These are phyloP conservation scores for Columba guinea DNA, from an alignment of 2,797 vertebrate species.

Conservation along the genomic window DNA sequence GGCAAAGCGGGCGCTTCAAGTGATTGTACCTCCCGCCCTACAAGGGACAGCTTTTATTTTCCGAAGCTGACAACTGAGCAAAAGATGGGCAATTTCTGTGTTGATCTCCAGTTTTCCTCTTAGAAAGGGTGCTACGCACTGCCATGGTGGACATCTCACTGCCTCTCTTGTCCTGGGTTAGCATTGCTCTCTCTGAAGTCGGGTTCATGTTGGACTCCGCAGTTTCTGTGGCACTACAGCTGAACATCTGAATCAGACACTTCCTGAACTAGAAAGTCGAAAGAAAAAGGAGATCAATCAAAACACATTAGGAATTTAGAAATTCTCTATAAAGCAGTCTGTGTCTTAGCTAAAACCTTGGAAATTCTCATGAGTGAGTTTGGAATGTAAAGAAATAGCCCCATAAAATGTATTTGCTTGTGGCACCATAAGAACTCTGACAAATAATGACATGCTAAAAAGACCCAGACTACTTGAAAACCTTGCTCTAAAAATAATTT, in stretches of 20 bases:
- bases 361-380: neutral
- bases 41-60: constrained; percentile 82
- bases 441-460: neutral
- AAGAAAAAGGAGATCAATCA: neutral
- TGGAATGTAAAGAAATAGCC: neutral
- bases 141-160: constrained; percentile 81
- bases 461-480: neutral
- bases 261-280: constrained; percentile 83
- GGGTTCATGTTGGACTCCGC: constrained; percentile 75
- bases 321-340: neutral
- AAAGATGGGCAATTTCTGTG: constrained; percentile 72
- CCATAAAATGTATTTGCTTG: neutral
- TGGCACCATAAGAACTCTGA: neutral
- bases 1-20: no score
- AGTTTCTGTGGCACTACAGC: constrained; percentile 61
- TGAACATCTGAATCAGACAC: constrained; percentile 85
- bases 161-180: constrained; percentile 75
- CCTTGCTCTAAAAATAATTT: neutral
- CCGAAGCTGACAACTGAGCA: constrained; percentile 76
- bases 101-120: constrained; percentile 70
- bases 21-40: constrained; percentile 9
- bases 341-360: neutral
- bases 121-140: constrained; percentile 46
- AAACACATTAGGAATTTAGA: neutral
- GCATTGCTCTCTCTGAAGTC: constrained; percentile 73